Evolutionary conservation across 2,797 vertebrate genomes (phyloP).

Genomic region (Chloroceryle inda): DNA sequence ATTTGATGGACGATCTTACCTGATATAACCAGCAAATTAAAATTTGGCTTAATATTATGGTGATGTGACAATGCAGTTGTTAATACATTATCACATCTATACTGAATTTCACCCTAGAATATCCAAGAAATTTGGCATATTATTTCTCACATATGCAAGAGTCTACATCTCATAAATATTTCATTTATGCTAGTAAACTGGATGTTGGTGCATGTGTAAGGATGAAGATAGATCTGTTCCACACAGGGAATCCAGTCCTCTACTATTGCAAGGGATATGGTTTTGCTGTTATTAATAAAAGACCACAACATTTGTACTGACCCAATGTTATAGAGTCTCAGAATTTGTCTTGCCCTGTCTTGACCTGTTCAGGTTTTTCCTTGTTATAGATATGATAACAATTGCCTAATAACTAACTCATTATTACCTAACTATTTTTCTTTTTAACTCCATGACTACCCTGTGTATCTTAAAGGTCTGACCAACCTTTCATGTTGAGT

Average conservation of each 20-base stretch:
- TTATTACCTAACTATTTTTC: not conserved
- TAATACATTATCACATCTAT: not conserved
- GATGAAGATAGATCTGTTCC: not conserved
- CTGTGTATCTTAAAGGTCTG: not conserved
- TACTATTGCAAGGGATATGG: not conserved
- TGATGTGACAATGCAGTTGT: not conserved
- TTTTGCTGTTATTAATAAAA: not conserved
- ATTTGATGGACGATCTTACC: not conserved
- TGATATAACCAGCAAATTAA: not conserved
- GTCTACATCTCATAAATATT: not conserved
- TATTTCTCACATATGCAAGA: not conserved
- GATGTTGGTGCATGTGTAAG: not conserved
- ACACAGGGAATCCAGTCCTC: not conserved
- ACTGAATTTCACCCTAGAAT: not conserved
- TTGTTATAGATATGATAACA: not conserved
- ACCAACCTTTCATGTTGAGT: not conserved
- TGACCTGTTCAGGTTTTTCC: not conserved
- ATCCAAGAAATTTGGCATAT: not conserved
- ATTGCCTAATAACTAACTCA: not conserved
- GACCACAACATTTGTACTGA: not conserved
- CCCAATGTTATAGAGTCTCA: accelerated
- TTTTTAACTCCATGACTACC: not conserved
- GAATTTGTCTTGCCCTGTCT: not conserved
- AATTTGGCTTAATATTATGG: not conserved
- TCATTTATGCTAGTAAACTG: not conserved